Evolutionary conservation across 2,888 invertebrate species (phyloP).

Genomic region (Tuta absoluta): DNA sequence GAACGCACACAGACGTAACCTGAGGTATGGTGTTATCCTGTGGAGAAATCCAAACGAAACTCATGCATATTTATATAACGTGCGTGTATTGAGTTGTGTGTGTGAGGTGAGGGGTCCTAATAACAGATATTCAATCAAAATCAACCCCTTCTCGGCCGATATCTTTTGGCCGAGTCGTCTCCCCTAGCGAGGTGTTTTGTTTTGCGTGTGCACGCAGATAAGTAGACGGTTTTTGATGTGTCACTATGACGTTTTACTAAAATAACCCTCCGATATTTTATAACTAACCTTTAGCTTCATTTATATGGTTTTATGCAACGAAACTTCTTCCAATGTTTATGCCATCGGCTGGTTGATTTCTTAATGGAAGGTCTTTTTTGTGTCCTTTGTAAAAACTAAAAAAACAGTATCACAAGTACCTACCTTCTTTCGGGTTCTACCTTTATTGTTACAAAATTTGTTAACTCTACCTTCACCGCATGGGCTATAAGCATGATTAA

Average conservation of each 20-base stretch:
- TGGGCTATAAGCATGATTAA: too few species aligned
- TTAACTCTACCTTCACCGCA: too few species aligned
- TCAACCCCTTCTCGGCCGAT: constrained; percentile 78
- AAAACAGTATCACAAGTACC: too few species aligned
- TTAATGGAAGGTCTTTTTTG: too few species aligned
- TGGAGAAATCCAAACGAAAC: constrained; percentile 68
- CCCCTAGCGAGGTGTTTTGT: constrained; percentile 59
- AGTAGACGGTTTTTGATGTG: constrained; percentile 38
- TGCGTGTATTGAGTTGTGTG: constrained; percentile 69
- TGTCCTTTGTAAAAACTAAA: too few species aligned
- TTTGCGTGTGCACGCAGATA: constrained; percentile 39
- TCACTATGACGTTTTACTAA: not conserved
- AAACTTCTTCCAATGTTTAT: too few species aligned
- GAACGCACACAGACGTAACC: constrained; percentile 17
- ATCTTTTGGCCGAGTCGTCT: constrained; percentile 74
- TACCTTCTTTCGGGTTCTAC: too few species aligned
- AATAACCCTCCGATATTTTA: not conserved
- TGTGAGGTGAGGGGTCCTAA: constrained; percentile 72
- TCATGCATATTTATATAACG: constrained; percentile 81
- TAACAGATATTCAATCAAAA: constrained; percentile 82
- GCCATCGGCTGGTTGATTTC: too few species aligned
- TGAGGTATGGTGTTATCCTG: constrained; percentile 32
- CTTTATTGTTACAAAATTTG: too few species aligned
- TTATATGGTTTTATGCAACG: too few species aligned
- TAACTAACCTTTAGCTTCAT: too few species aligned